Base-by-base conservation (phyloP, 2,888 invertebrate genomes). In the Eudemis profundana region DNA sequence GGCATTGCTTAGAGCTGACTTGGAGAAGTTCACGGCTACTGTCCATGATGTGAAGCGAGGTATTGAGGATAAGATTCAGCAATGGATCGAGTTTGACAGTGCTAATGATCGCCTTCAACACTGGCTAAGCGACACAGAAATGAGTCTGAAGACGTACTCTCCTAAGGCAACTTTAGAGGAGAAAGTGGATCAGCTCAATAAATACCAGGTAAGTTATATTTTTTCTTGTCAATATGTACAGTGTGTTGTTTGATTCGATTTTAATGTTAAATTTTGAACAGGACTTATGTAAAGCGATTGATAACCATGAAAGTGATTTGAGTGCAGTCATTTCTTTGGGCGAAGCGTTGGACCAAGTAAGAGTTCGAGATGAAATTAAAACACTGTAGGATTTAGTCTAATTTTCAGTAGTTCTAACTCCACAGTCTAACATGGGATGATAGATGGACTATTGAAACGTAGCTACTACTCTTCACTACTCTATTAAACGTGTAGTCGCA, bases 41-140 rank as follows among this genome's bases (percentile, higher is more conserved):
- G 91, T 97, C 33, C 94, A 94, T 72, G 97, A 97, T 77, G 96
- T 96, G 0, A 94, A 95, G 74, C 95, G 96, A 68, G 95, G 95
- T 19, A 92, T 98, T 33, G 97, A 97, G 84, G 96, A 96, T 72
- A 95, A 97, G 72, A 94, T 98, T 70, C 95, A 96, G 72, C 96
- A 97, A 85, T 98, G 98, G 98, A 95, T 95, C 69, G 97, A 97
- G 74, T 98, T 98, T 82, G 98, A 98, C 80, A 94, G 94, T 69
- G 96, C 96, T 0, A 94, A 97, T 74, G 97, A 97, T 73, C 94
- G 96, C 46, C 92, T 98, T 51, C 94, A 97, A 62, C 93, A 93
- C 51, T 98, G 98, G 97, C 86, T 98, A 64, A 94, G 94, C 51
- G 97, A 98, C 69, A 96, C 97, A 0, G 98, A 98, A 87, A 94